Conservation (phyloP, 2,113 vertebrate species). For the Baryphthengus martii region DNA sequence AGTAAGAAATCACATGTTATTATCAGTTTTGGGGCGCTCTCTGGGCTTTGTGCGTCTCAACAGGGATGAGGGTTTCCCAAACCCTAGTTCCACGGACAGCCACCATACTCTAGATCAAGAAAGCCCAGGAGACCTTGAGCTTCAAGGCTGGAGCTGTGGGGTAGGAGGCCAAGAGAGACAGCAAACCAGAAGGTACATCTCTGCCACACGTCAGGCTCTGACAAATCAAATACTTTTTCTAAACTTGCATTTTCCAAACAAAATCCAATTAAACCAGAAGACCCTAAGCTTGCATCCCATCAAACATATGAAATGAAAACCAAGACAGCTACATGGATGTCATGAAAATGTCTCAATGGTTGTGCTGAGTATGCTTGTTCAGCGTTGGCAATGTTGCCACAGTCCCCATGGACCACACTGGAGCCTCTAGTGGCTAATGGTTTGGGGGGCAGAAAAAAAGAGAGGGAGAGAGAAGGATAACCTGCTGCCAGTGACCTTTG, state of each 20-base stretch:
- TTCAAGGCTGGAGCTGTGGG: not conserved
- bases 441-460: not conserved
- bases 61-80: rapidly evolving
- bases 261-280: not conserved
- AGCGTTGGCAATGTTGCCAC: not conserved
- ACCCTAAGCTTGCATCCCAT: not conserved
- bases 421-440: not conserved
- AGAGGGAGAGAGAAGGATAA: not conserved
- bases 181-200: not conserved
- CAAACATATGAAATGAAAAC: not conserved
- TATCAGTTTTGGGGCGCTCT: not conserved
- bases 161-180: not conserved
- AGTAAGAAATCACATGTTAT: not conserved
- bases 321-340: not conserved
- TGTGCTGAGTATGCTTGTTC: rapidly evolving
- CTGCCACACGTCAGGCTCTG: not conserved
- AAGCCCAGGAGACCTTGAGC: not conserved
- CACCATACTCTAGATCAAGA: rapidly evolving
- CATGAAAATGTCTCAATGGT: rapidly evolving
- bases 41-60: rapidly evolving
- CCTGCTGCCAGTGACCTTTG: not conserved
- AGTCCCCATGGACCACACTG: not conserved
- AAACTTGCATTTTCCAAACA: not conserved
- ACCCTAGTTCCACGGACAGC: rapidly evolving
- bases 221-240: not conserved